Evolutionary conservation across 2,888 invertebrate genomes (phyloP), one percentile per base, ranked within the genome.

Genomic region (Apamea anceps): DNA sequence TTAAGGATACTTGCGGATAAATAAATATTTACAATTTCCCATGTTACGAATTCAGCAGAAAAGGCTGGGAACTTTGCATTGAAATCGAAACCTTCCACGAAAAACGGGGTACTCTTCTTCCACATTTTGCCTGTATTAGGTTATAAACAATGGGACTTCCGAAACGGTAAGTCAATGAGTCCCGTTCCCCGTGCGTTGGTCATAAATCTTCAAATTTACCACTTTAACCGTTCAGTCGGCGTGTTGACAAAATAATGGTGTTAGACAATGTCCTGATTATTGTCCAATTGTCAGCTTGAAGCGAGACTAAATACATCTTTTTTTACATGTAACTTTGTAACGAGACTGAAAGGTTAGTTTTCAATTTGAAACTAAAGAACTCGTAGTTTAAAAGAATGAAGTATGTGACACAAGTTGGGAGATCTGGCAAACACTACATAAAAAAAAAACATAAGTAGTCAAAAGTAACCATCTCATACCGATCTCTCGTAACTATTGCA

Each of bases 131-230:
- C 65, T 66, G 21, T 72, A 71, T 71, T 77, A 70, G 66, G 25
- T 63, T 66, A 68, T 13, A 78, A 82, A 87, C 87, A 90, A 90
- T 79, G 77, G 77, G 73, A 87, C 84, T 88, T 85, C 88, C 80
- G 85, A 92, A 80, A 85, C 90, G 86, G 90, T 90, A 87, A 85
- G 82, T 75, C 85, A 76, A 80, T 71, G 75, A 82, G 85, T 91
- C 85, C 91, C 92, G 93, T 93, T 93, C 85, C 82, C 84, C 81
- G 87, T 89, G 87, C 87, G 65, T 75, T 70, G 79, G 75, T 81
- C 92, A 93, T 95, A 95, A 95, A 95, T 95, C 94, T 94, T 90
- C 88, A 90, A 93, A 93, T 94, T 93, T 92, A 93, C 93, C 92
- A 94, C 92, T 93, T 90, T 93, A 93, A 93, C 94, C 92, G 95